Conservation (phyloP, 2,113 vertebrate species). For the Lepus europaeus region DNA sequence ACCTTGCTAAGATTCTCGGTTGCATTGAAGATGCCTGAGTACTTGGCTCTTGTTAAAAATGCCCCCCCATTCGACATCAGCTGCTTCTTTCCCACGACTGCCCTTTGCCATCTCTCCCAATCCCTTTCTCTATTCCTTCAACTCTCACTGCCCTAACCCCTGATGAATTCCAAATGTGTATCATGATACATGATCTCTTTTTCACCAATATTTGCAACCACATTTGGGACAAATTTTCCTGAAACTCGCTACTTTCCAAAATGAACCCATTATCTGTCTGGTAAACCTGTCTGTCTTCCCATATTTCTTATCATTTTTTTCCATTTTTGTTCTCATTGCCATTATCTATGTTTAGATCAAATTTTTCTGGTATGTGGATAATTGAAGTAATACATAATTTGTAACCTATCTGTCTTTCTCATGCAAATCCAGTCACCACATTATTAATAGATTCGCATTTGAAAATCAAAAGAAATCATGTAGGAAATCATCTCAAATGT, state of each 20-base stretch:
- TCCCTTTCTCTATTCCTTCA: not conserved
- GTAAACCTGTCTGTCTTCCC: not conserved
- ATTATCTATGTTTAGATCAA: not conserved
- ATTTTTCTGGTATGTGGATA: not conserved
- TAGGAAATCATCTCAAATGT: not conserved
- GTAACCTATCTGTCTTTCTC: not conserved
- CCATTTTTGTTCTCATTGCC: not conserved
- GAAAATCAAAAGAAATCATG: conserved; percentile 20
- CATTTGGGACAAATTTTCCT: not conserved
- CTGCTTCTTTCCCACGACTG: not conserved
- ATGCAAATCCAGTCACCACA: not conserved
- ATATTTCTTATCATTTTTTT: not conserved
- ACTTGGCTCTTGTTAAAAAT: not conserved
- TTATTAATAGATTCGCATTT: not conserved
- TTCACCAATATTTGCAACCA: not conserved
- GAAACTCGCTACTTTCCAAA: not conserved
- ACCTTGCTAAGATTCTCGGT: not conserved
- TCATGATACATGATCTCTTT: not conserved
- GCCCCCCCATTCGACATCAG: not conserved
- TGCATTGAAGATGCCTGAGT: not conserved
- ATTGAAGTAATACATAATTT: not conserved
- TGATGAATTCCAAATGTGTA: not conserved
- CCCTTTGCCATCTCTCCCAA: not conserved
- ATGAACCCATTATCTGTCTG: not conserved
- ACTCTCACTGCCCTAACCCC: not conserved